Percentiles rank a stretch among this genome's conserved stretches.
Evolutionary conservation across 2,113 vertebrate genomes (phyloP).

Genomic region (Chloropsis cyanopogon): DNA sequence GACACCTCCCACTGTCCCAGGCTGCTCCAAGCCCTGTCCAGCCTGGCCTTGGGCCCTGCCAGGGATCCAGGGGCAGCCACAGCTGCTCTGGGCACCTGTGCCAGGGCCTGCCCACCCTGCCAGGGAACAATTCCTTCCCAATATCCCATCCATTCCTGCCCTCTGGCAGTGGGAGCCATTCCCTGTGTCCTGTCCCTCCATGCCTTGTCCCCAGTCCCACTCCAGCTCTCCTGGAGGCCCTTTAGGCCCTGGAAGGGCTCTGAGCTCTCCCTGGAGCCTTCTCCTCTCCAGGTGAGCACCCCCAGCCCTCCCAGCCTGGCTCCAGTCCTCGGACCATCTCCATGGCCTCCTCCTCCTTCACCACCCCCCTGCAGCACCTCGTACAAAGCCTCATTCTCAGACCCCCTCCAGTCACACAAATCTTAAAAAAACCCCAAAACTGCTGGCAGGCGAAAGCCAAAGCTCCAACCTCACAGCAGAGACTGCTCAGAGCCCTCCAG

Average conservation of each 20-base stretch:
- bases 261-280: neutral
- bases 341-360: no score
- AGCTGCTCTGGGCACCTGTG: neutral
- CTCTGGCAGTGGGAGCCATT: neutral
- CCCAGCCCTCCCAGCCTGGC: neutral
- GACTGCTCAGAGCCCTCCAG: neutral
- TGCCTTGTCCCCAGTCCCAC: neutral
- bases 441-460: neutral
- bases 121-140: neutral
- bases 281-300: neutral
- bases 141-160: fast-evolving
- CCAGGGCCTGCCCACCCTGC: neutral
- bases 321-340: neutral
- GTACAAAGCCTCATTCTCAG: neutral
- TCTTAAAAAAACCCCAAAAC: fast-evolving
- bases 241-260: neutral
- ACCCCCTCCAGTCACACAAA: neutral
- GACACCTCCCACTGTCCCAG: neutral
- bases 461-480: neutral
- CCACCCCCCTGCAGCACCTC: fast-evolving
- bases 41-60: fast-evolving
- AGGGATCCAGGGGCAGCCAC: neutral
- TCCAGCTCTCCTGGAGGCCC: neutral
- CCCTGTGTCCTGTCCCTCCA: no score
- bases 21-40: neutral